These are phyloP conservation scores for Mylabris phalerata DNA, from an alignment of 1,140 invertebrate genomes.

Conservation along the genomic window DNA sequence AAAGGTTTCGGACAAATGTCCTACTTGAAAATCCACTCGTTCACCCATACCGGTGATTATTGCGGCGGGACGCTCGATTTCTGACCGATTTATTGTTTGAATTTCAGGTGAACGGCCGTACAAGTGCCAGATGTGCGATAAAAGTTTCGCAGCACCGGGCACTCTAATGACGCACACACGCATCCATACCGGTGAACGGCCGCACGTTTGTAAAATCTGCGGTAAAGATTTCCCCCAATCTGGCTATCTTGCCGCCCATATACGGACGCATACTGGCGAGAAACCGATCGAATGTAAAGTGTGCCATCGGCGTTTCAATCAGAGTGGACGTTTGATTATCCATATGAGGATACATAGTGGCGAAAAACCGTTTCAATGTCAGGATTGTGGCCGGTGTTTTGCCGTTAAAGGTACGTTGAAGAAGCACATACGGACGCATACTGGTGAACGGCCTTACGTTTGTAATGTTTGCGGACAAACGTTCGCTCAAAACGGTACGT, in stretches of 20 bases:
- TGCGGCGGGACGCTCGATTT: too few relatives aligned
- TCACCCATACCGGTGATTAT: constrained; percentile 36
- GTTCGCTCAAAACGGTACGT: constrained; percentile 30
- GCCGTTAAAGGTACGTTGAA: constrained; percentile 58
- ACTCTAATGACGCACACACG: constrained; percentile 29
- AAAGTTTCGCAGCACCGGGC: constrained; percentile 27
- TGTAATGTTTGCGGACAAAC: constrained; percentile 25
- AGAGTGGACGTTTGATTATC: constrained; percentile 32
- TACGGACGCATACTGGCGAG: constrained; percentile 46
- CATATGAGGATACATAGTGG: constrained; percentile 44
- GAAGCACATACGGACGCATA: constrained; percentile 50
- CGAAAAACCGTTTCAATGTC: constrained; percentile 34
- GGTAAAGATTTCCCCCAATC: constrained; percentile 33
- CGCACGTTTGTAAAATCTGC: constrained; percentile 42
- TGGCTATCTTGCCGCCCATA: constrained; percentile 43
- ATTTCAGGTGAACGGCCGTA: constrained; percentile 38
- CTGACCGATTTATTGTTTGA: background rate
- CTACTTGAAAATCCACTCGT: constrained; percentile 55
- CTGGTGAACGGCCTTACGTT: constrained; percentile 53
- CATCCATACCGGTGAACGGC: constrained; percentile 44
- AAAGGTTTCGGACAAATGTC: constrained; percentile 61
- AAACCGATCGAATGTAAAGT: constrained; percentile 44
- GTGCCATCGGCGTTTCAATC: constrained; percentile 53
- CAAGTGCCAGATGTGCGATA: constrained; percentile 40
- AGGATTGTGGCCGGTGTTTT: constrained; percentile 50